Evolutionary conservation across 2,113 vertebrate genomes (phyloP).

Genomic region (Oxygymnocypris stewartii): DNA sequence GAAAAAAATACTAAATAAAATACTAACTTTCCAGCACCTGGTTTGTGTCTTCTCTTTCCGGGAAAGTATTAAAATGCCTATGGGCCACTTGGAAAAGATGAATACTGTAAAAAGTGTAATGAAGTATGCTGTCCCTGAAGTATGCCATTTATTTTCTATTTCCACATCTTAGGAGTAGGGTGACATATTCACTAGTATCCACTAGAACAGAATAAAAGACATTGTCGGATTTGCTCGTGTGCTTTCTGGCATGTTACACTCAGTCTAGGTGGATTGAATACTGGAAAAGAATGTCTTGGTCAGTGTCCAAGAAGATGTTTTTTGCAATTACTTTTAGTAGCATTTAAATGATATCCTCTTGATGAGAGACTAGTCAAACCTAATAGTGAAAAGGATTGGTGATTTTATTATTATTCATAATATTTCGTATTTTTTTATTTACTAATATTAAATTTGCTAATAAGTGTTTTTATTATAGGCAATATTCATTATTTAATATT

Average conservation of each 20-base stretch:
- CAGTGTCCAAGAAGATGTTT: background rate
- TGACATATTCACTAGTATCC: background rate
- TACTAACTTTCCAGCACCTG: too few species aligned
- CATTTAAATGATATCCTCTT: background rate
- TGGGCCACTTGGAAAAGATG: background rate
- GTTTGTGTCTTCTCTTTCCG: background rate
- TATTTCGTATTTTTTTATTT: background rate
- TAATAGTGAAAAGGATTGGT: background rate
- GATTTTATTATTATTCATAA: background rate
- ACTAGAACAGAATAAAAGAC: constrained; percentile 17
- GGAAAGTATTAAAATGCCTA: background rate
- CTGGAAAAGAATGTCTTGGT: background rate
- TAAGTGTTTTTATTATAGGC: background rate
- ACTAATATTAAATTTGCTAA: background rate
- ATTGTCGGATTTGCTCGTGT: background rate
- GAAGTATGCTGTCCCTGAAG: constrained; percentile 31
- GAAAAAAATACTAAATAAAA: background rate
- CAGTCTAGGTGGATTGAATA: background rate
- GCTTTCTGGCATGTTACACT: background rate
- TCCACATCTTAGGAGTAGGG: background rate
- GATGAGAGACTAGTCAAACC: background rate
- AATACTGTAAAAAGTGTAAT: constrained; percentile 9
- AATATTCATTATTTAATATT: background rate
- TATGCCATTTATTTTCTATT: constrained; percentile 39
- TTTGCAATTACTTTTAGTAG: background rate